These are phyloP conservation scores for Lysandra bellargus DNA, from an alignment of 2,888 invertebrate genomes.

Conservation along the genomic window DNA sequence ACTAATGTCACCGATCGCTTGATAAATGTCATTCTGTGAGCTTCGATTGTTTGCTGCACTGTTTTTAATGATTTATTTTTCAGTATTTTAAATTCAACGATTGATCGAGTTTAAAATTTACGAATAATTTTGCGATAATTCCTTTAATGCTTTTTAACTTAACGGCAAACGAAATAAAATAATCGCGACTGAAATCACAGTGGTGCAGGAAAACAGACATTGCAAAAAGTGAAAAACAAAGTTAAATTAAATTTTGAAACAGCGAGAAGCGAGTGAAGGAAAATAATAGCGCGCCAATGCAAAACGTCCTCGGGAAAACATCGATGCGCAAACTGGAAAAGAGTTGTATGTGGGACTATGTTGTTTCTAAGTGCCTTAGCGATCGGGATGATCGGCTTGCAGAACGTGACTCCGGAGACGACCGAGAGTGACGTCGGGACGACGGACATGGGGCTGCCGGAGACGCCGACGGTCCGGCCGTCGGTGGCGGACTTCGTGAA, in stretches of 20 bases:
- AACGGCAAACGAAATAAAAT: not conserved
- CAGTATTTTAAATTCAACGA: conserved; percentile 15
- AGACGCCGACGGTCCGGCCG: conserved; percentile 55
- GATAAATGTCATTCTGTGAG: conserved; percentile 60
- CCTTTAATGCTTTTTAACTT: not conserved
- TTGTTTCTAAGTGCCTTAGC: conserved; percentile 77
- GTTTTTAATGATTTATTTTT: conserved; percentile 65
- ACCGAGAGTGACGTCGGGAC: conserved; percentile 64
- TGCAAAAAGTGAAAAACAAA: conserved; percentile 43
- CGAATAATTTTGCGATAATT: conserved; percentile 10
- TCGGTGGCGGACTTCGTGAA: conserved; percentile 63
- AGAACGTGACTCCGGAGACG: conserved; percentile 68
- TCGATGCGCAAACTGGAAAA: conserved; percentile 48
- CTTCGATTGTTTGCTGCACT: conserved; percentile 74
- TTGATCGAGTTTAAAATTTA: conserved; percentile 32
- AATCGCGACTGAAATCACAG: not conserved
- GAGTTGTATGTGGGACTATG: conserved; percentile 69
- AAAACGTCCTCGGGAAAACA: conserved; percentile 54
- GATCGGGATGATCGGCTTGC: conserved; percentile 71
- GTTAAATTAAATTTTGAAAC: conserved; percentile 43
- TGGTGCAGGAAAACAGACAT: conserved; percentile 39
- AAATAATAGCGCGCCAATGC: conserved; percentile 63
- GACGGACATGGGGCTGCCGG: conserved; percentile 69
- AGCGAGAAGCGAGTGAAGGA: conserved; percentile 48
- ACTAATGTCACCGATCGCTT: conserved; percentile 37